Evolutionary conservation across 1,140 invertebrate species (phyloP), one percentile per base, ranked within the genome.

Genomic region (Medauroidea extradentata): DNA sequence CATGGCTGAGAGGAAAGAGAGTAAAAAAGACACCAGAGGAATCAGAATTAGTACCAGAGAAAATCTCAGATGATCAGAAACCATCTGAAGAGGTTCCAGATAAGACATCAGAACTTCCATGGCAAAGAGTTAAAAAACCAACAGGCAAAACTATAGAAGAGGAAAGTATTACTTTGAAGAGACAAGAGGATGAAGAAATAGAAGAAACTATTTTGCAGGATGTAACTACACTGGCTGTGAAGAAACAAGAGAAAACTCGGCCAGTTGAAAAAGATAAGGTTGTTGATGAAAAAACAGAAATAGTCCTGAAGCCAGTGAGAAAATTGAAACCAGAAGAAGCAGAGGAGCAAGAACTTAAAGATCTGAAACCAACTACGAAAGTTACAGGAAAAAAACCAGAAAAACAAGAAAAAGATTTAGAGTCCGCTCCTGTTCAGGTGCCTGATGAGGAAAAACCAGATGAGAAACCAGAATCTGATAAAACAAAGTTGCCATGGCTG

Each of bases 121-220:
- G 52, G 51, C 51, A n/a, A 3, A 16, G 51, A 38, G 51, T 49
- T 21, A 43, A 63, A 54, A 69, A 68, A 21, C 53, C 65, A 27
- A 60, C 75, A 43, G 65, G 4, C 4, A 34, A 4, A 34, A 4
- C 4, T 7, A 34, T 7, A 11, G 29, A 34, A 7, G 29, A 34
- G 29, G 29, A 34, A 34, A 34, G 5, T 34, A 11, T 34, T 34
- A 34, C 11, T 11, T 7, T 7, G 11, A 11, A 34, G 11, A 4
- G 11, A 11, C 57, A 57, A 53, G 62, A 39, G 19, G n/a, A 4
- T 46, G n/a, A 46, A 25, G 27, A 41, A n/a, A 53, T 43, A 21
- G 58, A 56, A 48, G 50, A 57, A 51, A 59, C 61, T 39, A 39
- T 25, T 46, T 18, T 67, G 42, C 64, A 66, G 52, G 29, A 34